Base-by-base conservation (phyloP, 2,888 invertebrate genomes). In the Punctoribates punctum region DNA sequence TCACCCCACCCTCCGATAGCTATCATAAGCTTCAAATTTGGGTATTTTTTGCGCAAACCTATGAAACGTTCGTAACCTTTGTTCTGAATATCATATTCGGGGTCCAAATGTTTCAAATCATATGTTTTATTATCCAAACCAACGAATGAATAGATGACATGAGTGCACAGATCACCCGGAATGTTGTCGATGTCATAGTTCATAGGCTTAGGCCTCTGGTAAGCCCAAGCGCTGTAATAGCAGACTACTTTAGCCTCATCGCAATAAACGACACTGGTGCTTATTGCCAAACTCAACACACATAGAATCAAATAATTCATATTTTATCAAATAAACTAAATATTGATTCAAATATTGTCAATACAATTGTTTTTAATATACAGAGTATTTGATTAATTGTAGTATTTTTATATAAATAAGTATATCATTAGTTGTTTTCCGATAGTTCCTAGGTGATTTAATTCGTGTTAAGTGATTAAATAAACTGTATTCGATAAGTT, bases 51-150 rank as follows among this genome's bases (percentile, higher is more conserved):
- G 48, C 77, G 78, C 5, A 80, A 75, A n/a, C 67, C 77, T 23
- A 78, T 62, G 57, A 80, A 79, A 11, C 82, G 82, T 74, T 82
- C 81, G 79, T 83, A 85, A 34, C 81, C 82, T 48, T 82, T 91
- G 86, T 89, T 89, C 11, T 90, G 85, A 77, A 90, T 84, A 81
- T 91, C 91, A 80, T 89, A 90, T 81, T 90, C 90, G 75, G 79
- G 81, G 73, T 81, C 81, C 27, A 81, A 78, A 23, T 77, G 75
- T 60, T 79, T 77, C 15, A 80, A 73, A 27, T 79, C 79, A 78
- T 77, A 80, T 20, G 80, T 80, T 23, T 76, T 77, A 29, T 79
- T 79, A 73, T 78, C 77, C 15, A 80, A 60, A 9, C 80, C 80
- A 0, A 79, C 79, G 23, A 80, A 80, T 27, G 80, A 80, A 60